A percentile compares a stretch with the other conserved stretches of the same genome.
These are phyloP conservation scores for Capromys pilorides DNA, from an alignment of 2,797 vertebrate species.

Conservation along the genomic window DNA sequence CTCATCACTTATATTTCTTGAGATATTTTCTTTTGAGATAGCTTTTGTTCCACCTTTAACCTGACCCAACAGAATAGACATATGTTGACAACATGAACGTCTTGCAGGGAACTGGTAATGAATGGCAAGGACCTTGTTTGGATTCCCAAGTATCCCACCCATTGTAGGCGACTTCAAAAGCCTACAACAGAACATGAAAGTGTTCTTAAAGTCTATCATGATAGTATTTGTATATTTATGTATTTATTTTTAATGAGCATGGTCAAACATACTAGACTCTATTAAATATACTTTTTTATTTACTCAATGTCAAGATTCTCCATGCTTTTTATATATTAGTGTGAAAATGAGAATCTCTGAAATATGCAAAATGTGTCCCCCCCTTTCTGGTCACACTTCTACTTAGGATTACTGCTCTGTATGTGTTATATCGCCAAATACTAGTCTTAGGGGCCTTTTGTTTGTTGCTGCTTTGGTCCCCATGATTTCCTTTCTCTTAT, in stretches of 20 bases:
- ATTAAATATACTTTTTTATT: not conserved
- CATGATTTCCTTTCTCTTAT: not conserved
- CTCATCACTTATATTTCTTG: not conserved
- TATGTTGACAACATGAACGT: fast-evolving
- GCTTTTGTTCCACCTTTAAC: not conserved
- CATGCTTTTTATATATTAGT: not conserved
- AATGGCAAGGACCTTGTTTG: not conserved
- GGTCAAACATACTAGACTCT: not conserved
- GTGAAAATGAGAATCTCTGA: not conserved
- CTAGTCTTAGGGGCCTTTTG: not conserved
- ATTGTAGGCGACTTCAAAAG: not conserved
- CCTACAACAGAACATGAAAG: not conserved
- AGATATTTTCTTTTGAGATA: not conserved
- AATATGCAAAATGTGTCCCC: fast-evolving
- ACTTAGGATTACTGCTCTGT: not conserved
- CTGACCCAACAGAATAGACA: not conserved
- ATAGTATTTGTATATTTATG: not conserved
- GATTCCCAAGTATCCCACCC: not conserved
- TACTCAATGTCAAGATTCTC: not conserved
- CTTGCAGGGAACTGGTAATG: too few species aligned
- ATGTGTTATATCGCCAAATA: not conserved
- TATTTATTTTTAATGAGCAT: not conserved
- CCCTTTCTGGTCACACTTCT: not conserved
- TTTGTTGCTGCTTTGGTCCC: not conserved
- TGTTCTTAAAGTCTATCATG: not conserved